Evolutionary conservation across 2,888 invertebrate species (phyloP).

Genomic region (Andrena minutula): DNA sequence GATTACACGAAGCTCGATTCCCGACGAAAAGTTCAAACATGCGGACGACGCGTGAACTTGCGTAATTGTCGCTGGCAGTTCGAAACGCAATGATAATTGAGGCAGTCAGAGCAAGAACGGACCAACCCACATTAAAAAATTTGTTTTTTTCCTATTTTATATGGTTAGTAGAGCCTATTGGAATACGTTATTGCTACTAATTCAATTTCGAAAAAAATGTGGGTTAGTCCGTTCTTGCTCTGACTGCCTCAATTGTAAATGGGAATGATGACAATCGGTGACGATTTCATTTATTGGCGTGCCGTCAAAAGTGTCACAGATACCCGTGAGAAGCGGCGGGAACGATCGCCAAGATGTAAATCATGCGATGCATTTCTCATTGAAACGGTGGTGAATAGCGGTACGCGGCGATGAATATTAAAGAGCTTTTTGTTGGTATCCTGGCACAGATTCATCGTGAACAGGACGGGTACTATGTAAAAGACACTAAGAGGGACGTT

Average conservation of each 20-base stretch:
- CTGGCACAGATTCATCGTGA: background rate
- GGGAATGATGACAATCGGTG: background rate
- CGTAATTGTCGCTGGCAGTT: background rate
- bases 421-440: constrained; percentile 25
- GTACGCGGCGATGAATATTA: constrained; percentile 30
- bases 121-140: too few species aligned
- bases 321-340: constrained; percentile 19
- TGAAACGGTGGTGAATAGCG: constrained; percentile 40
- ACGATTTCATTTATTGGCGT: constrained; percentile 2
- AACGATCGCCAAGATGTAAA: constrained; percentile 48
- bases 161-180: too few species aligned
- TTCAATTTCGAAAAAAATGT: too few species aligned
- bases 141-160: too few species aligned
- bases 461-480: background rate
- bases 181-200: too few species aligned
- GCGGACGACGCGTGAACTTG: background rate
- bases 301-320: background rate
- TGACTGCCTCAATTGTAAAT: too few species aligned
- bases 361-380: constrained; percentile 40
- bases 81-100: background rate
- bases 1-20: background rate
- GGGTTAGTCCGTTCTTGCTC: too few species aligned
- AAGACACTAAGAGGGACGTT: background rate
- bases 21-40: background rate
- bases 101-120: too few species aligned